Evolutionary conservation across 2,113 vertebrate genomes (phyloP).

Genomic region (Ptychochromis oligacanthus): DNA sequence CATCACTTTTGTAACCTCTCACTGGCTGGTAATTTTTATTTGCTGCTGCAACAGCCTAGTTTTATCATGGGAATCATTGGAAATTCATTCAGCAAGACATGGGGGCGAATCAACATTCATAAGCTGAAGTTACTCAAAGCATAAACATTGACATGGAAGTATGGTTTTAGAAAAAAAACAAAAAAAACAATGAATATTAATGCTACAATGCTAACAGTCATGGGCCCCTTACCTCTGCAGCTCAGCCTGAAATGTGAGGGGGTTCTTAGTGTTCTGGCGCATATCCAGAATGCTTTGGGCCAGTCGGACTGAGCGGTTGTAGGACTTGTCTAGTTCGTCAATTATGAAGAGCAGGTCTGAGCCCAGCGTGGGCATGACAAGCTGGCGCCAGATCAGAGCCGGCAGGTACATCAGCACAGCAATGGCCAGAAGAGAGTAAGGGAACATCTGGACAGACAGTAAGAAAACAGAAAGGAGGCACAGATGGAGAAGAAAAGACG

Average conservation of each 20-base stretch:
- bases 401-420: slow-evolving; percentile 93
- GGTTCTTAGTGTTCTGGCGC: slow-evolving; percentile 81
- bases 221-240: slow-evolving; percentile 82
- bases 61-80: neutral
- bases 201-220: neutral
- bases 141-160: neutral
- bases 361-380: slow-evolving; percentile 83
- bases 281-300: slow-evolving; percentile 93
- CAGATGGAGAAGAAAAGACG: neutral
- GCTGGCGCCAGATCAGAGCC: slow-evolving; percentile 89
- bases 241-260: slow-evolving; percentile 88
- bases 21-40: neutral
- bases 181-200: neutral
- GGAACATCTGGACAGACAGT: slow-evolving; percentile 81
- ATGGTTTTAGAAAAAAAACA: neutral
- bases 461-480: neutral
- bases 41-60: neutral
- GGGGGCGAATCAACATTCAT: neutral
- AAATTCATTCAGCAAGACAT: neutral
- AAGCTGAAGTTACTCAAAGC: neutral
- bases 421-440: slow-evolving; percentile 92
- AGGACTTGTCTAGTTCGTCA: slow-evolving; percentile 95
- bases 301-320: slow-evolving; percentile 93
- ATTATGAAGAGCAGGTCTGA: slow-evolving; percentile 93
- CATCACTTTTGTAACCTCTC: slow-evolving; percentile 1